Conservation (phyloP, 2,113 vertebrate species). For the Heterotilapia buettikoferi region DNA sequence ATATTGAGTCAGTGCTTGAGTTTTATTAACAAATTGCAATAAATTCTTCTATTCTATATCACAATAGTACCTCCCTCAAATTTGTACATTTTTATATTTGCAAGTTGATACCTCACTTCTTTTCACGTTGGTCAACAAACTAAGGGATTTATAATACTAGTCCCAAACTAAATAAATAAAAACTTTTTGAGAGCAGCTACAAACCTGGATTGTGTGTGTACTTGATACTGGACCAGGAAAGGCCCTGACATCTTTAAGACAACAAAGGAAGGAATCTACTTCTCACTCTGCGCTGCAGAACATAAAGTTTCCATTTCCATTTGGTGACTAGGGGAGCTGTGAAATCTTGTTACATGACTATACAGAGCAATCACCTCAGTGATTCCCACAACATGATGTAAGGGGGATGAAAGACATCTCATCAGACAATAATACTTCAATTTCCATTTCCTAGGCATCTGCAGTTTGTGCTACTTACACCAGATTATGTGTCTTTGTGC, state of each 20-base stretch:
- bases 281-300: neutral
- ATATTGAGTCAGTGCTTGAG: neutral
- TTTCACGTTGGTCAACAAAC: rapidly evolving
- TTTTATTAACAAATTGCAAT: neutral
- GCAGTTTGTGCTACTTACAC: slow-evolving; percentile 26
- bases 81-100: neutral
- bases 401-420: slow-evolving; percentile 50
- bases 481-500: slow-evolving; percentile 33
- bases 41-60: neutral
- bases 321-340: slow-evolving; percentile 15
- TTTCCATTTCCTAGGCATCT: slow-evolving; percentile 32
- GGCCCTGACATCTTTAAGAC: neutral
- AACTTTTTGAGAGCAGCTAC: neutral
- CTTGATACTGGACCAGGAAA: neutral
- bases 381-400: slow-evolving; percentile 45
- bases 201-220: neutral
- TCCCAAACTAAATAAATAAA: neutral
- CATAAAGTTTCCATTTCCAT: slow-evolving; percentile 26
- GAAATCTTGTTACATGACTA: slow-evolving; percentile 21
- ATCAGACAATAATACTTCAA: slow-evolving; percentile 41
- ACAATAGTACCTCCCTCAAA: neutral
- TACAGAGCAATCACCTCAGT: slow-evolving; percentile 3
- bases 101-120: neutral
- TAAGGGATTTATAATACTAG: neutral
- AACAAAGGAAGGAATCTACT: neutral